These are phyloP conservation scores for Octodonta nipae DNA, from an alignment of 2,888 invertebrate species.

Conservation along the genomic window DNA sequence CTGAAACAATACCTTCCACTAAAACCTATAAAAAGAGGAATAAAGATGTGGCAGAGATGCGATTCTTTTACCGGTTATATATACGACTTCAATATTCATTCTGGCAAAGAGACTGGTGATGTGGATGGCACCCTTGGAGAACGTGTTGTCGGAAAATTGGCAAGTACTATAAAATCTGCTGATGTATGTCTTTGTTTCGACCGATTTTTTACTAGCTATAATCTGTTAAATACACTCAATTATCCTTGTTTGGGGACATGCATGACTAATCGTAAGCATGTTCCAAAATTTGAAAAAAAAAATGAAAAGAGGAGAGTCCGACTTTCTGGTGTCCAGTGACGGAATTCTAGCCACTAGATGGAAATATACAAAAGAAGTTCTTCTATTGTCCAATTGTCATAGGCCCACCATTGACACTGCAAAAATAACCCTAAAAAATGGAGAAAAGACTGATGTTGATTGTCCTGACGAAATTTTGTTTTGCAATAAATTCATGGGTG, in stretches of 20 bases:
- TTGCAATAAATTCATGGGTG: no score
- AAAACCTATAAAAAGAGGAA: conserved; percentile 11
- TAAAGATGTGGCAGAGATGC: conserved; percentile 11
- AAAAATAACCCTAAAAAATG: conserved; percentile 3
- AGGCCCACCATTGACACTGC: background rate
- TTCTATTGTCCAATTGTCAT: conserved; percentile 3
- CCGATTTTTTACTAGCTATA: conserved; percentile 4
- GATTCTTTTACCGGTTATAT: conserved; percentile 11
- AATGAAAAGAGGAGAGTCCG: background rate
- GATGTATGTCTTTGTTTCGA: conserved; percentile 4
- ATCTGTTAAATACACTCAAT: conserved; percentile 1
- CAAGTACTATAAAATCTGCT: background rate
- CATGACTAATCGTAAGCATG: background rate
- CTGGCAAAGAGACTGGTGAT: conserved; percentile 9
- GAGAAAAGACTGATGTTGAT: background rate
- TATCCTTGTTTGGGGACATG: conserved; percentile 5
- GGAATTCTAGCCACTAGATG: conserved; percentile 1
- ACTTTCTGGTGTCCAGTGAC: background rate
- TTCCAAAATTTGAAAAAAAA: background rate
- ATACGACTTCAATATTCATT: conserved; percentile 12
- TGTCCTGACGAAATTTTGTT: background rate
- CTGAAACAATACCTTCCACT: conserved; percentile 5
- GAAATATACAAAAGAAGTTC: conserved; percentile 4
- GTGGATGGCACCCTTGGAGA: conserved; percentile 6
- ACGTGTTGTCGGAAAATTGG: conserved; percentile 5